phyloP scores from a whole-genome alignment of 2,888 invertebrate genomes.

The Eutolmus rufibarbis region DNA sequence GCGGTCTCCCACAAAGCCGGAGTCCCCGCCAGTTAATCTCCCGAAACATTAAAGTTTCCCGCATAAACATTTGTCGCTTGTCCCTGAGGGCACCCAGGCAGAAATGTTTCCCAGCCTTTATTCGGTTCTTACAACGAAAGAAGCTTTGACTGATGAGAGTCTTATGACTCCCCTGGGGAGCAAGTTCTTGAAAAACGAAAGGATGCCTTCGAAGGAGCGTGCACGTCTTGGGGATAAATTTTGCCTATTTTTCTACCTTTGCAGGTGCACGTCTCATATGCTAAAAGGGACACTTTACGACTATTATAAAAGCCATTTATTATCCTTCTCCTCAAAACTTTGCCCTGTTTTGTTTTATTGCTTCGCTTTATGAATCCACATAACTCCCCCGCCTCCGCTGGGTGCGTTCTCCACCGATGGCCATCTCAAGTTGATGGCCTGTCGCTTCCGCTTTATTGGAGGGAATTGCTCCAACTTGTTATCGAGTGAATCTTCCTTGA shows the following conservation, averaged over 20 bases:
- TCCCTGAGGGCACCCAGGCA: background rate
- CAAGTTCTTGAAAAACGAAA: conserved; percentile 7
- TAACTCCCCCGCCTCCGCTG: background rate
- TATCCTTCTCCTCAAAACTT: conserved; percentile 1
- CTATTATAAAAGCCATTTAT: conserved; percentile 26
- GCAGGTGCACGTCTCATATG: conserved; percentile 6
- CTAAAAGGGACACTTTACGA: conserved; percentile 14
- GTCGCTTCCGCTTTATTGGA: background rate
- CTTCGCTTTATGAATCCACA: background rate
- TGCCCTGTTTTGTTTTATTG: conserved; percentile 11
- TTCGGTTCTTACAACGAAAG: conserved; percentile 6
- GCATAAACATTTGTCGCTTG: conserved; percentile 25
- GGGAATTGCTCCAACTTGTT: background rate
- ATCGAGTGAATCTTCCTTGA: background rate
- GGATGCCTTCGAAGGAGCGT: conserved; percentile 3
- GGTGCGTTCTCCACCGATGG: background rate
- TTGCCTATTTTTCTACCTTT: conserved; percentile 14
- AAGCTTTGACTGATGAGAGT: conserved; percentile 26
- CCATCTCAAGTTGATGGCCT: background rate
- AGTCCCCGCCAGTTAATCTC: conserved; percentile 19
- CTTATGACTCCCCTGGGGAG: conserved; percentile 23
- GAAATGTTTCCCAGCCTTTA: conserved; percentile 9
- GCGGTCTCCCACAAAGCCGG: background rate
- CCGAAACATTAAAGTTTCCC: conserved; percentile 25
- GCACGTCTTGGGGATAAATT: conserved; percentile 19